phyloP scores from a whole-genome alignment of 2,797 vertebrate species.

The Pseudotriccus pelzelni region DNA sequence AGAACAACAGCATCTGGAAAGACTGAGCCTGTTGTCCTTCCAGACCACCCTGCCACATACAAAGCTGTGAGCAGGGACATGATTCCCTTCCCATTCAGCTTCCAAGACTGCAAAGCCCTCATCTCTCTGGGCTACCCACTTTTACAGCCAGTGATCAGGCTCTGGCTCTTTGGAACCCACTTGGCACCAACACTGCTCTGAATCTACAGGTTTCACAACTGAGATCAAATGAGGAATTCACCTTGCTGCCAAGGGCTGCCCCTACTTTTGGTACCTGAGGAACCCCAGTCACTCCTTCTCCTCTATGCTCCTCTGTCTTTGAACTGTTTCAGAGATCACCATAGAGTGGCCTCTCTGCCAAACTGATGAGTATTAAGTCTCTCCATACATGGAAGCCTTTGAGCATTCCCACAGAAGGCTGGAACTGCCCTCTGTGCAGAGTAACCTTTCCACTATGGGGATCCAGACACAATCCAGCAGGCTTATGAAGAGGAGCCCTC shows the following conservation, averaged over 20 bases:
- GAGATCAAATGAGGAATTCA: neutral
- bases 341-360: neutral
- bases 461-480: neutral
- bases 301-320: neutral
- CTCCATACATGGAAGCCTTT: neutral
- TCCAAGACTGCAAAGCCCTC: neutral
- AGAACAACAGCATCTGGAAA: neutral
- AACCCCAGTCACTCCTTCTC: neutral
- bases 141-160: neutral
- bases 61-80: neutral
- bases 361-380: neutral
- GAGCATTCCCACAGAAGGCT: neutral
- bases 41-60: neutral
- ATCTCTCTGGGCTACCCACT: neutral
- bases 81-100: neutral
- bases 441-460: neutral
- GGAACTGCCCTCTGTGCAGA: neutral
- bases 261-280: neutral
- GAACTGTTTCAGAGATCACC: neutral
- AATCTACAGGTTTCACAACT: neutral
- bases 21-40: neutral
- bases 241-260: neutral
- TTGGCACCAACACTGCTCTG: neutral
- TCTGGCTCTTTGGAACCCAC: neutral
- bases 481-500: neutral